Base-by-base conservation (phyloP, 2,888 invertebrate species). In the Volucella inflata region DNA sequence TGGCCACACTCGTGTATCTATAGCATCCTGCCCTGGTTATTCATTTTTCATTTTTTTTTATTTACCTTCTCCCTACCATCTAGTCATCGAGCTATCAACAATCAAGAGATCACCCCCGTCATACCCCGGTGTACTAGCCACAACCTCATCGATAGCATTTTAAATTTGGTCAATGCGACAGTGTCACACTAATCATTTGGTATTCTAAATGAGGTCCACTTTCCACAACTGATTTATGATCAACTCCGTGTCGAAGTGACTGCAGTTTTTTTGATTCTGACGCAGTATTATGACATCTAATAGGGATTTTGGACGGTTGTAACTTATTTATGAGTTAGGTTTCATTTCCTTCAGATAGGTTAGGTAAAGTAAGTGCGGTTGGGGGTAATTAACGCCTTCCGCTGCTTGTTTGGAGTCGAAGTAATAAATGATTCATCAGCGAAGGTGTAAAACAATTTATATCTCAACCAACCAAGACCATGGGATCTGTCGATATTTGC, bases 171-270 rank as follows among this genome's bases (percentile, higher is more conserved):
- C 84, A 77, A 30, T 30, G 30, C 6, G 30, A 68, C 59, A 36
- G 12, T 36, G 70, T 62, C 50, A 53, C 55, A 60, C 76, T 62
- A 76, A 81, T 85, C 76, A 81, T 81, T 76, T 85, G 40, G 81
- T 72, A 85, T 85, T 85, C 85, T 68, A 80, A 85, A 85, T 85
- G 80, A 85, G 76, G 85, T 81, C 81, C 76, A 78, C 65, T 65
- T 38, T 40, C 40, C 0, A 30, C 67, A 70, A 72, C 80, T 85
- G 85, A 85, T 85, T 85, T 85, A 85, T 67, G 85, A 72, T 64
- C 50, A 30, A 46, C 50, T 55, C 74, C 40, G 72, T 10, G 30
- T 12, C 38, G 68, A 68, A 76, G 68, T 51, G 16, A 16, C 64
- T 72, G 46, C 21, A 48, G 14, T 21, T 70, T 64, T 44, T 68